Conservation (phyloP, 2,797 vertebrate species). For the Bradypodion pumilum region DNA sequence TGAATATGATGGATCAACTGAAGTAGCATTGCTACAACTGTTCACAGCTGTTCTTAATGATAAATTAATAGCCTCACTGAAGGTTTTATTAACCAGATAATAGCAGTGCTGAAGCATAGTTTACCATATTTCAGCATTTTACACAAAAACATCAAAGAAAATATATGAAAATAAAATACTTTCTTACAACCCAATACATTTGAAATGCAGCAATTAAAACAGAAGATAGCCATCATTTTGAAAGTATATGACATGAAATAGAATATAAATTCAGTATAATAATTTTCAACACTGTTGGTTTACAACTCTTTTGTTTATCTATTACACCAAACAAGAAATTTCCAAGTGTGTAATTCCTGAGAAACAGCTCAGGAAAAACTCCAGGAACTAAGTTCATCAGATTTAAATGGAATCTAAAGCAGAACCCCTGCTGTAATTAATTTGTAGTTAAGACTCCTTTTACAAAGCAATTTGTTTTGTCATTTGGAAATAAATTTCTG, state of each 20-base stretch:
- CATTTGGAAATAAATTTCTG: conserved; percentile 30
- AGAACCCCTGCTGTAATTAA: conserved; percentile 48
- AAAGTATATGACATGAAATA: conserved; percentile 33
- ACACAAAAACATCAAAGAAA: conserved; percentile 3
- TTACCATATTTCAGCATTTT: conserved; percentile 21
- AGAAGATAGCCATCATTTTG: conserved; percentile 46
- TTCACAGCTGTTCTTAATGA: conserved; percentile 6
- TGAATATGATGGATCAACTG: conserved; percentile 14
- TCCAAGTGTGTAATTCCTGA: conserved; percentile 41
- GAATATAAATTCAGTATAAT: conserved; percentile 18
- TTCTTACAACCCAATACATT: conserved; percentile 18
- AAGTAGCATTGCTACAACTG: conserved; percentile 27
- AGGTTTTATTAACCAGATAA: conserved; percentile 19
- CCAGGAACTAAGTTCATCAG: conserved; percentile 37
- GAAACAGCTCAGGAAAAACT: conserved; percentile 37
- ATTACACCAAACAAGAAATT: conserved; percentile 41
- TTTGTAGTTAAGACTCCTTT: conserved; percentile 48
- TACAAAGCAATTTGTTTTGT: conserved; percentile 22
- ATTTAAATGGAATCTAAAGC: conserved; percentile 53
- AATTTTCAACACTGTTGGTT: conserved; percentile 32
- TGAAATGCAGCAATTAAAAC: conserved; percentile 51
- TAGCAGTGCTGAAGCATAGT: neutral
- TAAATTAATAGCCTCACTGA: conserved; percentile 20
- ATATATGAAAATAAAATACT: conserved; percentile 26
- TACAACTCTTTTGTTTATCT: conserved; percentile 29